These are phyloP conservation scores for Ailurus styani DNA, from an alignment of 2,113 vertebrate genomes.

Conservation along the genomic window DNA sequence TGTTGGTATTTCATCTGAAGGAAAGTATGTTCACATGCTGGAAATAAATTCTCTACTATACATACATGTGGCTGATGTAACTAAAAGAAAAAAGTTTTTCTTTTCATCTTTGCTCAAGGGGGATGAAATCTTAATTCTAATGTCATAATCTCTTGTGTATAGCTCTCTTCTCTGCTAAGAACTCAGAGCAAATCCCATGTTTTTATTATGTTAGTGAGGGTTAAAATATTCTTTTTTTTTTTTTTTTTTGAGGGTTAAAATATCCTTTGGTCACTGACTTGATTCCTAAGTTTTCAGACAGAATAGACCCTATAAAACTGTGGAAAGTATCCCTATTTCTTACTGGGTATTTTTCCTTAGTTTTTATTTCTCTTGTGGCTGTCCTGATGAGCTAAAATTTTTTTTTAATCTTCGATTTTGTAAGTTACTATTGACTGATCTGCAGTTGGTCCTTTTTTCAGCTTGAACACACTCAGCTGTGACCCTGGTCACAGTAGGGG, in stretches of 20 bases:
- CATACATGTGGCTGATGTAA: background rate
- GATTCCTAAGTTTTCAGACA: background rate
- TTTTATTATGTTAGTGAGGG: background rate
- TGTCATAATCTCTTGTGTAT: background rate
- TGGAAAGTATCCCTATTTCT: background rate
- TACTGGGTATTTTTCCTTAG: background rate
- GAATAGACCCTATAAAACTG: background rate
- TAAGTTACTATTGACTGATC: slow-evolving; percentile 13
- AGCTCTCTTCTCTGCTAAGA: background rate
- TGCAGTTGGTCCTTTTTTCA: slow-evolving; percentile 74
- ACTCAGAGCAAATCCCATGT: background rate
- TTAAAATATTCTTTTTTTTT: background rate
- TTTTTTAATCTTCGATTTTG: background rate
- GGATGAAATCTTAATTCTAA: background rate
- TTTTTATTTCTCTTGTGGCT: background rate
- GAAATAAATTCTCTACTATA: background rate
- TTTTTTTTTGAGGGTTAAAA: background rate
- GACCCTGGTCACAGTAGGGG: slow-evolving; percentile 89
- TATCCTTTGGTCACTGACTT: background rate
- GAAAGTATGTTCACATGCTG: slow-evolving; percentile 87
- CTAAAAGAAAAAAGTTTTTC: background rate
- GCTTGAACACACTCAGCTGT: slow-evolving; percentile 87
- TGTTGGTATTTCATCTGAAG: slow-evolving; percentile 93
- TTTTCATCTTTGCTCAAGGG: background rate
- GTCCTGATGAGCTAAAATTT: background rate